These are phyloP conservation scores for Melipona bicolor DNA, from an alignment of 2,888 invertebrate genomes.

Conservation along the genomic window DNA sequence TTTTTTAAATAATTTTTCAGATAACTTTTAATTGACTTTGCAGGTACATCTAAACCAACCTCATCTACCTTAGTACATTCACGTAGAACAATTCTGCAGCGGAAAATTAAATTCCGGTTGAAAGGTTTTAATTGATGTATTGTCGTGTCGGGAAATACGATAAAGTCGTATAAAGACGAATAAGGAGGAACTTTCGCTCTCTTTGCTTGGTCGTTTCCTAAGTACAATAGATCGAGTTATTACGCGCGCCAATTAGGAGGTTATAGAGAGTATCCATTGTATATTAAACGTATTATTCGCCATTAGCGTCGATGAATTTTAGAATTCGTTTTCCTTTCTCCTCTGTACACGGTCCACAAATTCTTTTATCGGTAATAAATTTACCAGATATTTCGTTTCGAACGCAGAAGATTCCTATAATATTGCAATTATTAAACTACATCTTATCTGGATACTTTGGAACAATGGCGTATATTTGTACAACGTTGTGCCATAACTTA, in stretches of 20 bases:
- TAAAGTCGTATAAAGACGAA: slow-evolving; percentile 12
- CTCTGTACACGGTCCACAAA: neutral
- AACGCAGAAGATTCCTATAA: slow-evolving; percentile 19
- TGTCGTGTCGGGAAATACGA: neutral
- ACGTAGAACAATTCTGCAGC: neutral
- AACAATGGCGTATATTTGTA: neutral
- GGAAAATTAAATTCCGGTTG: slow-evolving; percentile 20
- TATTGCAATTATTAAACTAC: neutral
- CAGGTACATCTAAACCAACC: neutral
- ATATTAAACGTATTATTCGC: slow-evolving; percentile 21
- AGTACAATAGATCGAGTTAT: slow-evolving; percentile 37
- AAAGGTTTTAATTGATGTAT: slow-evolving; percentile 43
- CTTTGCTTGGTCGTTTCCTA: slow-evolving; percentile 25
- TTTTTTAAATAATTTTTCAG: neutral
- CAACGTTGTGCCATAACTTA: neutral
- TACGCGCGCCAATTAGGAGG: slow-evolving; percentile 40
- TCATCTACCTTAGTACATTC: no score
- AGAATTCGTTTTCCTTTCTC: neutral
- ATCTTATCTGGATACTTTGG: neutral
- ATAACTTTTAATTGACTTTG: neutral
- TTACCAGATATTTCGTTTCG: neutral
- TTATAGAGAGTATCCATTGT: slow-evolving; percentile 1
- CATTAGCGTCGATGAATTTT: neutral
- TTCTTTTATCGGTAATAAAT: neutral
- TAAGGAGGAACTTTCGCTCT: slow-evolving; percentile 55